Conservation (phyloP, 1,140 invertebrate genomes). For the Drosophila persimilis region DNA sequence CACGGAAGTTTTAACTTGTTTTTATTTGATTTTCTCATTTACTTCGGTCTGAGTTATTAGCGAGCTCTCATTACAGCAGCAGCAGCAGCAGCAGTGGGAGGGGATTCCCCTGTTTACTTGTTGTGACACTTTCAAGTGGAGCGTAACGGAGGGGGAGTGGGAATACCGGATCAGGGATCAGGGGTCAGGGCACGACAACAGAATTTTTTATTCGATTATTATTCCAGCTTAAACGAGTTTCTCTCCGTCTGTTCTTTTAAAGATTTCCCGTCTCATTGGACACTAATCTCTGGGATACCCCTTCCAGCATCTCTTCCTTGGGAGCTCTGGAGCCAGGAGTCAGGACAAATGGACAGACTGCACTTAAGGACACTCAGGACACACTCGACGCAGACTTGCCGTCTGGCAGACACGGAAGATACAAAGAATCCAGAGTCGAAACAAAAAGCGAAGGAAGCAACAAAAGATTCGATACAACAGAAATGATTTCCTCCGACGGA, state of each 20-base stretch:
- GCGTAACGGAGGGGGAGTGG: conserved; percentile 22
- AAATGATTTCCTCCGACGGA: conserved; percentile 77
- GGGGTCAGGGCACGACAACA: conserved; percentile 14
- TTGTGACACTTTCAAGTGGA: conserved; percentile 71
- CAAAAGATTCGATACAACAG: conserved; percentile 80
- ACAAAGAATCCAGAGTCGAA: conserved; percentile 7
- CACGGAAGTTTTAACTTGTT: conserved; percentile 71
- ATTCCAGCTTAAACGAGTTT: conserved; percentile 47
- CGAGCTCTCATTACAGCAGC: conserved; percentile 45
- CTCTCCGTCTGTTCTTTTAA: conserved; percentile 26
- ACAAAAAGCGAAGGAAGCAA: conserved; percentile 65
- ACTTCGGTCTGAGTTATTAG: conserved; percentile 79
- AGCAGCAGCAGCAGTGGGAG: background rate
- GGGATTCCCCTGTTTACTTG: conserved; percentile 47
- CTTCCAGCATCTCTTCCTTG: conserved; percentile 6
- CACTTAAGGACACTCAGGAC: conserved; percentile 69
- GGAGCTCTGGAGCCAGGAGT: conserved; percentile 33
- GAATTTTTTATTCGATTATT: conserved; percentile 41
- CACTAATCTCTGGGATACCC: conserved; percentile 54
- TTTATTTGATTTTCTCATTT: conserved; percentile 82
- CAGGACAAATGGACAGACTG: conserved; percentile 42
- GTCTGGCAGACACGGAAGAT: conserved; percentile 40
- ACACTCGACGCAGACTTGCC: conserved; percentile 42
- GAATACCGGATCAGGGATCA: conserved; percentile 9
- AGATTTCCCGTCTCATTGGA: conserved; percentile 53